A percentile compares a stretch with the other conserved stretches of the same genome.
These are phyloP conservation scores for Lepus oiostolus DNA, from an alignment of 2,797 vertebrate species.

Conservation along the genomic window DNA sequence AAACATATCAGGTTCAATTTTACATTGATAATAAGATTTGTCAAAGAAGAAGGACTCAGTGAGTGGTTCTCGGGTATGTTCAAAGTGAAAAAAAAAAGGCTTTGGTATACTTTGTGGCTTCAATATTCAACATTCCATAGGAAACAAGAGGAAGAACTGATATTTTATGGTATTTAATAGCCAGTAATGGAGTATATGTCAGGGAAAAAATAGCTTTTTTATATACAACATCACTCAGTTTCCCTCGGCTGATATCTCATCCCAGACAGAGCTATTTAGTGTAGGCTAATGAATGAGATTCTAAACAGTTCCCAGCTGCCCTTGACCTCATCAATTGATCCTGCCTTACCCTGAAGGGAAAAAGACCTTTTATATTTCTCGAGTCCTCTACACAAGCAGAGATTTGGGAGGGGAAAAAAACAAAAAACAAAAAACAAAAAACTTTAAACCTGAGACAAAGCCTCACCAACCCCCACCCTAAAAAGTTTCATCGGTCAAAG, in stretches of 20 bases:
- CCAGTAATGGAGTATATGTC: constrained; percentile 48
- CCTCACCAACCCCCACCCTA: not conserved
- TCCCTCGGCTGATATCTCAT: constrained; percentile 44
- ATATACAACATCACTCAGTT: constrained; percentile 62
- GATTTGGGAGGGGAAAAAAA: not conserved
- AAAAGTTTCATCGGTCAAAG: not conserved
- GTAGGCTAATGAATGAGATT: constrained; percentile 64
- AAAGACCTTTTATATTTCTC: not conserved
- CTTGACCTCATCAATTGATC: constrained; percentile 68
- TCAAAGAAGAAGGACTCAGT: constrained; percentile 51
- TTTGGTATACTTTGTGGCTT: constrained; percentile 29
- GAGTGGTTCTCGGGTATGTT: constrained; percentile 49
- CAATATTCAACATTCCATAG: constrained; percentile 71
- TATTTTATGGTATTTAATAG: constrained; percentile 67
- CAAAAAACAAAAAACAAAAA: too few relatives aligned
- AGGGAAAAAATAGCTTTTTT: constrained; percentile 61
- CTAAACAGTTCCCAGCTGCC: constrained; percentile 68
- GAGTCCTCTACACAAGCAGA: not conserved
- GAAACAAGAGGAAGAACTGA: not conserved
- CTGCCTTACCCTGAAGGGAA: constrained; percentile 43
- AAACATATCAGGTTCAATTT: constrained; percentile 69
- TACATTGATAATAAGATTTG: constrained; percentile 64
- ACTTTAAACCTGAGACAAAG: not conserved
- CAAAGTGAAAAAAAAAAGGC: constrained; percentile 24
- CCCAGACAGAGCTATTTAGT: constrained; percentile 67